phyloP scores from a whole-genome alignment of 2,888 invertebrate species.

The Oscheius sp. region DNA sequence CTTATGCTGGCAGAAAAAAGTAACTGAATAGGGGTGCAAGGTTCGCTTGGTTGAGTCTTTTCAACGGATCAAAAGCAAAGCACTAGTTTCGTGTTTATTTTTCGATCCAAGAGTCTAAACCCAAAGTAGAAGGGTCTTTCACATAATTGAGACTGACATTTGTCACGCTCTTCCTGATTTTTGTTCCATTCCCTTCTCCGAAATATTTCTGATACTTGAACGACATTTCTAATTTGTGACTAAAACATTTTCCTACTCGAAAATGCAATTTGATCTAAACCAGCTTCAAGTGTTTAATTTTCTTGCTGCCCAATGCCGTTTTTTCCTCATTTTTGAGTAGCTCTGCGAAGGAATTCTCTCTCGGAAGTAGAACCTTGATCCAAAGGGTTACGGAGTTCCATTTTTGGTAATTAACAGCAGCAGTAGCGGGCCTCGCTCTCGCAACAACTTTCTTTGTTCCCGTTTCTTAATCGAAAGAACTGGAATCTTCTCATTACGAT shows the following conservation, averaged over 20 bases:
- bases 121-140: neutral
- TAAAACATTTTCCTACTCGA: too few relatives aligned
- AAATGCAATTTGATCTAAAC: too few relatives aligned
- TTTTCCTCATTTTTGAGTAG: too few relatives aligned
- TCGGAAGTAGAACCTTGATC: too few relatives aligned
- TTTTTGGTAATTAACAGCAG: constrained; percentile 11
- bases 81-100: constrained; percentile 25
- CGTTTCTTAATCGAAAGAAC: neutral
- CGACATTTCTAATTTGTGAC: too few relatives aligned
- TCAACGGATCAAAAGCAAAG: constrained; percentile 2
- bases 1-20: neutral
- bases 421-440: neutral
- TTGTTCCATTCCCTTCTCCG: too few relatives aligned
- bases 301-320: too few relatives aligned
- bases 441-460: constrained; percentile 9
- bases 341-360: too few relatives aligned
- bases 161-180: neutral
- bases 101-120: constrained; percentile 17
- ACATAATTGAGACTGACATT: constrained; percentile 11
- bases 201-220: neutral
- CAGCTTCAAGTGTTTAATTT: too few relatives aligned
- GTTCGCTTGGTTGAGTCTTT: constrained; percentile 7
- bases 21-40: neutral
- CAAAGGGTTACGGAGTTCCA: neutral
- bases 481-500: too few relatives aligned